phyloP scores from a whole-genome alignment of 2,888 invertebrate species.

The Catocala fraxini region DNA sequence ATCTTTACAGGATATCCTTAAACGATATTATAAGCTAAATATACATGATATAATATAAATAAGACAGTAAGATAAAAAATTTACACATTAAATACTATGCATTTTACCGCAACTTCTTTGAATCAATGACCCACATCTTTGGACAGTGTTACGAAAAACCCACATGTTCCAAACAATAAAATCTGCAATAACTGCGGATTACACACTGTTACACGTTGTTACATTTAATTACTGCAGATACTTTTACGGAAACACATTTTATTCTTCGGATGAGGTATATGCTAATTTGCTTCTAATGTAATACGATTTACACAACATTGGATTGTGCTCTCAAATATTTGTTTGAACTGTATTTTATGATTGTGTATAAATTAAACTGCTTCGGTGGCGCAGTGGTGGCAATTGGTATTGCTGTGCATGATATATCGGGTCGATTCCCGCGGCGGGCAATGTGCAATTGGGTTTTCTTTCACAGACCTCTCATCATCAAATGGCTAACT shows the following conservation, averaged over 20 bases:
- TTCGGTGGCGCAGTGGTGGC: no score
- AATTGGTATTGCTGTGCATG: no score
- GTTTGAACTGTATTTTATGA: background rate
- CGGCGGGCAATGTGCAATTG: background rate
- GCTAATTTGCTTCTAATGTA: conserved; percentile 18
- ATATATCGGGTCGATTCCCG: no score
- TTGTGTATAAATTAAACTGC: no score
- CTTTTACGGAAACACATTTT: conserved; percentile 24
- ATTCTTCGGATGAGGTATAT: conserved; percentile 28
- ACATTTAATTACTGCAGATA: conserved; percentile 36
- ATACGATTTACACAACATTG: conserved; percentile 1
- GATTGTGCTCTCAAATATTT: background rate
- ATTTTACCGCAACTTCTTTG: no score
- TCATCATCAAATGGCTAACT: no score
- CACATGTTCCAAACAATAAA: conserved; percentile 44
- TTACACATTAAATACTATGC: no score
- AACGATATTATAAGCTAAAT: no score
- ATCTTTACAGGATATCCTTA: no score
- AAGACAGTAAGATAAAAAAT: no score
- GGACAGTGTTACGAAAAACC: conserved; percentile 26
- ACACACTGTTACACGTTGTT: conserved; percentile 36
- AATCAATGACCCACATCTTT: conserved; percentile 22
- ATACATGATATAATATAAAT: no score
- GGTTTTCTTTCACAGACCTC: no score
- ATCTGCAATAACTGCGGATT: conserved; percentile 28